These are phyloP conservation scores for Drosophila ezoana DNA, from an alignment of 2,888 invertebrate species.

Conservation along the genomic window DNA sequence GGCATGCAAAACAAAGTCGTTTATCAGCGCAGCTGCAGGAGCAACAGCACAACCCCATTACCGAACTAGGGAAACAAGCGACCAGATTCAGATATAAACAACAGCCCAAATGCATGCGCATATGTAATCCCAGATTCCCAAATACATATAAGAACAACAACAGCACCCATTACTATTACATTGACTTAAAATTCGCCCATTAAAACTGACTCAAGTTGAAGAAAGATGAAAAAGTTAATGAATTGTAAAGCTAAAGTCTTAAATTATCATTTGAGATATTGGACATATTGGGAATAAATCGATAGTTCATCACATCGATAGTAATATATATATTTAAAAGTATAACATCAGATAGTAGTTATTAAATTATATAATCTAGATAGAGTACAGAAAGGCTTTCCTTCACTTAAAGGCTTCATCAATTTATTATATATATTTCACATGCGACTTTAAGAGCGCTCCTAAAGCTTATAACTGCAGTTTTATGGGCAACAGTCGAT, in stretches of 20 bases:
- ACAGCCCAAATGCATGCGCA: background rate
- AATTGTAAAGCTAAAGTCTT: background rate
- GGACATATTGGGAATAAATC: no score
- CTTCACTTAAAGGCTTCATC: no score
- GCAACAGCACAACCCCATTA: conserved; percentile 2
- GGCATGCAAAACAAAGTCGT: conserved; percentile 31
- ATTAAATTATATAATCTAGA: no score
- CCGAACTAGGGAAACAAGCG: background rate
- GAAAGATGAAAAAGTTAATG: no score
- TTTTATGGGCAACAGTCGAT: background rate
- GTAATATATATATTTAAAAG: no score
- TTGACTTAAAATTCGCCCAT: background rate
- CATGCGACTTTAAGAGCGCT: background rate
- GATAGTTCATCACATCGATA: no score
- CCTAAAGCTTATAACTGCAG: no score
- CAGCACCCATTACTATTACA: background rate
- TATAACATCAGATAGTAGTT: no score
- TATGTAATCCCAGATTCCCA: background rate
- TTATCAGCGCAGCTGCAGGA: conserved; percentile 29
- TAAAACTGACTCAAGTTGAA: no score
- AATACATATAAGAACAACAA: background rate
- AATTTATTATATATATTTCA: no score
- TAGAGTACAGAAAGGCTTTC: no score
- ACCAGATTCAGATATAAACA: background rate
- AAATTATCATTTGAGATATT: background rate